Percentiles rank a stretch among this genome's conserved stretches.
Evolutionary conservation across 2,888 invertebrate species (phyloP).

Genomic region (Lissocephala sabroskyi): DNA sequence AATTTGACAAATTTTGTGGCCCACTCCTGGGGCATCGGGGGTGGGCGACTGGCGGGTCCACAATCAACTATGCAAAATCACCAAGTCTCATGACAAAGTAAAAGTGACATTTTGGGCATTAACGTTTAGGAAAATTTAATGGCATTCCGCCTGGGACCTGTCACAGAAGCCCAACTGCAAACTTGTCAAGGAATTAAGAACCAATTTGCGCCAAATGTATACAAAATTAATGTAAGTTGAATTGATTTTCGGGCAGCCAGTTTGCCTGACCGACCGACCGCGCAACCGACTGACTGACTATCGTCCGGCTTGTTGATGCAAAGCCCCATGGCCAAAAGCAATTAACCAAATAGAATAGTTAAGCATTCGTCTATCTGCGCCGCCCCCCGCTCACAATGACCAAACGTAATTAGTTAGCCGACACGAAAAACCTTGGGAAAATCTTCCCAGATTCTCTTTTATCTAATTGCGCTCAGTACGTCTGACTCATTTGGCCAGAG

Average conservation of each 20-base stretch:
- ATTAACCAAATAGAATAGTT: background rate
- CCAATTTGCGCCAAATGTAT: background rate
- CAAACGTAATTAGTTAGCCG: background rate
- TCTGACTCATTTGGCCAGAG: background rate
- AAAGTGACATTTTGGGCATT: slow-evolving; percentile 2
- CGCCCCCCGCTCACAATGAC: too few relatives aligned
- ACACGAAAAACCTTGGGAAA: background rate
- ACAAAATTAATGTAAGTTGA: background rate
- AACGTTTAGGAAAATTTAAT: background rate
- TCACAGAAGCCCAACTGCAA: slow-evolving; percentile 1
- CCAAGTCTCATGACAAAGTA: background rate
- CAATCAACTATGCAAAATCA: slow-evolving; percentile 1
- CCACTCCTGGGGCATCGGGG: background rate
- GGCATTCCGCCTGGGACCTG: background rate
- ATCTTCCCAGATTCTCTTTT: background rate
- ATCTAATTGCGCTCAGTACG: background rate
- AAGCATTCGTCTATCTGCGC: background rate
- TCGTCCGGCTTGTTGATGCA: too few relatives aligned
- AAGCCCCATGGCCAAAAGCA: background rate
- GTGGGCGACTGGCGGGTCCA: too few relatives aligned
- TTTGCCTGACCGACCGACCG: background rate
- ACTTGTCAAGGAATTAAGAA: background rate
- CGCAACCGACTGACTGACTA: too few relatives aligned
- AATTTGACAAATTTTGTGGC: slow-evolving; percentile 3
- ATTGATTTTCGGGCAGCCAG: background rate